phyloP scores from a whole-genome alignment of 2,113 vertebrate species.

The Otus sunia region DNA sequence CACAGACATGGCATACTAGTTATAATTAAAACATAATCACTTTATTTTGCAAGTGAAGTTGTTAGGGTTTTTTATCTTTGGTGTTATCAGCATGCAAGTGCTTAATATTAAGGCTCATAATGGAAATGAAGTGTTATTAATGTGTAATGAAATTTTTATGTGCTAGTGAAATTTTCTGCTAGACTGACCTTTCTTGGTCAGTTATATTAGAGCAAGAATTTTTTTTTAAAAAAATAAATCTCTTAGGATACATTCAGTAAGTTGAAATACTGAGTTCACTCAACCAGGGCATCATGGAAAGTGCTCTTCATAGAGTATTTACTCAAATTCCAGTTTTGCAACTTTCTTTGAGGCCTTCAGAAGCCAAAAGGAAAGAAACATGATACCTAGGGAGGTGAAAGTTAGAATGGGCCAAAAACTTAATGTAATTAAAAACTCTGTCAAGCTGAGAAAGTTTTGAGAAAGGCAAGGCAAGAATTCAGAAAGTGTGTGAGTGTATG shows the following conservation, averaged over 20 bases:
- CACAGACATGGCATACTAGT: not conserved
- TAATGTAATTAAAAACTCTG: not conserved
- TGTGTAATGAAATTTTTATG: not conserved
- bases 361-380: constrained; percentile 31
- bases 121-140: not conserved
- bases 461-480: not conserved
- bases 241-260: not conserved
- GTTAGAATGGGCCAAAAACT: not conserved
- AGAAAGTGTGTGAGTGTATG: not conserved
- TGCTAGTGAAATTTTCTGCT: not conserved
- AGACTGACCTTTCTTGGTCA: constrained; percentile 2
- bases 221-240: not conserved
- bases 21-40: not conserved
- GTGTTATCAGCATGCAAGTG: not conserved
- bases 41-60: not conserved
- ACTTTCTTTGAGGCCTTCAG: not conserved
- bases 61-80: not conserved
- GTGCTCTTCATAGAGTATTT: constrained; percentile 9
- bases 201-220: not conserved
- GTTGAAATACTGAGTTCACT: constrained; percentile 2
- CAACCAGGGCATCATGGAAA: not conserved
- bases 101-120: not conserved
- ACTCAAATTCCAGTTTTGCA: constrained; percentile 46
- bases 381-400: not conserved
- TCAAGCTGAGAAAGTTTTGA: not conserved